Conservation (phyloP, 1,140 invertebrate genomes). For the Acromyrmex charruanus region DNA sequence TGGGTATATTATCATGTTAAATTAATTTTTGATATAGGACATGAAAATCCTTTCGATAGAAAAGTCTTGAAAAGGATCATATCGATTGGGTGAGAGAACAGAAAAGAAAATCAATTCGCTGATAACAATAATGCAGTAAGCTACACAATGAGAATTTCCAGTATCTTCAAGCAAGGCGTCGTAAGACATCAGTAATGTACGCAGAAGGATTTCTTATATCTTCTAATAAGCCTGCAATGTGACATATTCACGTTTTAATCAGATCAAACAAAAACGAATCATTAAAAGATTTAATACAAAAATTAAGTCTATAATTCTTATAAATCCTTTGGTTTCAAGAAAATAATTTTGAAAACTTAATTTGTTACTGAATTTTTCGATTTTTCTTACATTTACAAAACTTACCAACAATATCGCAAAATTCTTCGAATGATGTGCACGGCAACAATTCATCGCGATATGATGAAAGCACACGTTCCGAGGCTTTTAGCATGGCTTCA, state of each 20-base stretch:
- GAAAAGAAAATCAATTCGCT: not conserved
- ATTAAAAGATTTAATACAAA: conserved; percentile 51
- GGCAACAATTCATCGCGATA: conserved; percentile 96
- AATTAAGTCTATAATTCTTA: not conserved
- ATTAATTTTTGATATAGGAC: conserved; percentile 39
- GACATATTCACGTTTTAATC: conserved; percentile 54
- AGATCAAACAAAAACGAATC: conserved; percentile 46
- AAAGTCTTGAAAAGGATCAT: conserved; percentile 41
- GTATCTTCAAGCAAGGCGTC: conserved; percentile 80
- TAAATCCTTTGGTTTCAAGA: conserved; percentile 26
- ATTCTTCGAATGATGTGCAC: conserved; percentile 95
- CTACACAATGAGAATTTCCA: conserved; percentile 70
- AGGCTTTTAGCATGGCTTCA: conserved; percentile 94
- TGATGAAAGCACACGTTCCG: conserved; percentile 92
- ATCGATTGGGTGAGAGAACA: conserved; percentile 21
- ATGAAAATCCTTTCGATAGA: conserved; percentile 41
- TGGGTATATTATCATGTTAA: conserved; percentile 15
- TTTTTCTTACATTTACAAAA: conserved; percentile 53
- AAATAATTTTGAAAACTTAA: not conserved
- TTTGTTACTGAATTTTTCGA: not conserved
- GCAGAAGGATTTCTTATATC: conserved; percentile 88
- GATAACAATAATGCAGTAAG: conserved; percentile 46
- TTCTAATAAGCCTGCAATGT: conserved; percentile 88
- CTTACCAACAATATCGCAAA: conserved; percentile 95
- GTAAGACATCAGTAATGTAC: conserved; percentile 87